A percentile compares a stretch with the other conserved stretches of the same genome.
phyloP scores from a whole-genome alignment of 2,797 vertebrate species.

The Pseudochirops cupreus region DNA sequence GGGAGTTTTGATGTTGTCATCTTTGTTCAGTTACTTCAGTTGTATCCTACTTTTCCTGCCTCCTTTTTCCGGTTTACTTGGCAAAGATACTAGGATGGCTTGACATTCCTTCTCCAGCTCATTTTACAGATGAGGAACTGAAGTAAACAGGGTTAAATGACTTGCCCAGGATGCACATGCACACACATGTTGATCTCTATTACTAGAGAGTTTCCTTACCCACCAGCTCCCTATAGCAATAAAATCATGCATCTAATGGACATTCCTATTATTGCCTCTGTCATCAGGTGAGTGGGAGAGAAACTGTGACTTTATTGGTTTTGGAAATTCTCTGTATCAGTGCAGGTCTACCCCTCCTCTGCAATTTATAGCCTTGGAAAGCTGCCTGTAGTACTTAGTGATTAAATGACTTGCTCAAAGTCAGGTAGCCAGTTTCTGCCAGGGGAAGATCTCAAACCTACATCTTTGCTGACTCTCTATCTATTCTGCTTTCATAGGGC shows the following conservation, averaged over 20 bases:
- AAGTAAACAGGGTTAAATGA: not conserved
- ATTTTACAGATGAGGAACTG: not conserved
- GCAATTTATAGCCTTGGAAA: not conserved
- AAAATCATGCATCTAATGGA: not conserved
- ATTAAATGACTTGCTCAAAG: not conserved
- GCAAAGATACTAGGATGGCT: no score
- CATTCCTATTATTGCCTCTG: not conserved
- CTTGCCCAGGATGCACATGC: no score
- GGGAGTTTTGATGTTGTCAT: not conserved
- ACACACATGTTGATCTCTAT: not conserved
- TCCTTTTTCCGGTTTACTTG: not conserved
- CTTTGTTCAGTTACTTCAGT: no score
- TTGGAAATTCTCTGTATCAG: not conserved
- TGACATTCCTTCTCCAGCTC: not conserved
- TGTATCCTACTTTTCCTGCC: no score
- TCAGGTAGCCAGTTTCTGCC: not conserved
- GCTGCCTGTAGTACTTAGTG: not conserved
- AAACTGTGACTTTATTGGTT: not conserved
- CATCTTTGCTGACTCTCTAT: not conserved
- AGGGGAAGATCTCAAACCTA: not conserved
- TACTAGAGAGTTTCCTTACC: not conserved
- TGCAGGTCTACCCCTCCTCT: not conserved
- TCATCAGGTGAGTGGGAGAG: not conserved
- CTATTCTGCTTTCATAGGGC: not conserved
- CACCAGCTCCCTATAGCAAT: not conserved